These are phyloP conservation scores for Ischnura elegans DNA, from an alignment of 2,888 invertebrate species.

Conservation along the genomic window DNA sequence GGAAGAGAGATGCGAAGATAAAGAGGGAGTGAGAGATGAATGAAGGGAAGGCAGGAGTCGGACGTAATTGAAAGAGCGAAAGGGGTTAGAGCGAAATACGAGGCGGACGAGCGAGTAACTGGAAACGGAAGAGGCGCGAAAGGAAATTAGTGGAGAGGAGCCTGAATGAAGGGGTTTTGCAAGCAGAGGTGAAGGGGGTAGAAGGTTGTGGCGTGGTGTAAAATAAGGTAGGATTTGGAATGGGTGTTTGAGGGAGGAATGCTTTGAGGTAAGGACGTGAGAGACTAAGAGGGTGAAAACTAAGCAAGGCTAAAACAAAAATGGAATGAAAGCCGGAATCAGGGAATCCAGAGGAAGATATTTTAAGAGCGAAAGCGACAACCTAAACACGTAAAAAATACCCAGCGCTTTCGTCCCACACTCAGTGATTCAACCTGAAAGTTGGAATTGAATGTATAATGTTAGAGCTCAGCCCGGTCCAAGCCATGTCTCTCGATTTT, in stretches of 20 bases:
- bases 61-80: constrained; percentile 10
- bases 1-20: not conserved
- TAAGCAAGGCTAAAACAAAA: not conserved
- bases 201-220: not conserved
- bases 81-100: not conserved
- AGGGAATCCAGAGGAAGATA: not conserved
- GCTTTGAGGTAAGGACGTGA: not conserved
- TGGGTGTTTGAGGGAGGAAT: not conserved
- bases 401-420: no score
- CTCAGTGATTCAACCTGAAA: no score
- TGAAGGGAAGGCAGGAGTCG: not conserved
- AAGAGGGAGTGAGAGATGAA: not conserved
- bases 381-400: no score
- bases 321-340: not conserved
- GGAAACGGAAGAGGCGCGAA: not conserved
- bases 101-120: no score
- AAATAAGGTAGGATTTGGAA: not conserved
- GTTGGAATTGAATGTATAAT: no score
- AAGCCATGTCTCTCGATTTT: no score
- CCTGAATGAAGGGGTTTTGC: not conserved
- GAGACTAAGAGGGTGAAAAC: not conserved
- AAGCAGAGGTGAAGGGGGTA: not conserved
- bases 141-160: constrained; percentile 8
- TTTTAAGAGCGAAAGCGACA: no score
- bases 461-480: no score